These are phyloP conservation scores for Platycnemis pennipes DNA, from an alignment of 2,888 invertebrate genomes.

Conservation along the genomic window DNA sequence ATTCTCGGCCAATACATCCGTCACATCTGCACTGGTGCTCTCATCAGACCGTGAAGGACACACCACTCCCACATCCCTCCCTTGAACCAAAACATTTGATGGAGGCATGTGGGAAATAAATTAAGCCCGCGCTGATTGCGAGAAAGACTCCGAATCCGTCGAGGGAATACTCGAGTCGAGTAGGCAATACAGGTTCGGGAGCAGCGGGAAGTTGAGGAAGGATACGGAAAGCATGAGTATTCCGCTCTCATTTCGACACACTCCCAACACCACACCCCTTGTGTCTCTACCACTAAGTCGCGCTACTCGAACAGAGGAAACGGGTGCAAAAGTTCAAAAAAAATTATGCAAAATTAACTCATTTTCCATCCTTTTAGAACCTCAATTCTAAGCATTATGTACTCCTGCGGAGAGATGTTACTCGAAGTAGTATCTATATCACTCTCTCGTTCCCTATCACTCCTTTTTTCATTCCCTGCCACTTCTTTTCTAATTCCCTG, in stretches of 20 bases:
- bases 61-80: neutral
- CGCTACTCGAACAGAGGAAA: slow-evolving; percentile 3
- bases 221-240: neutral
- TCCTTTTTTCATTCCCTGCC: neutral
- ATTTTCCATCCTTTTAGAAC: neutral
- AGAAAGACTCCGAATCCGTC: neutral
- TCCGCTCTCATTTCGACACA: neutral
- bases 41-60: neutral
- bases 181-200: neutral
- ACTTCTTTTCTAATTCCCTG: neutral
- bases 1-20: neutral
- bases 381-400: neutral
- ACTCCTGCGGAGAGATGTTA: neutral
- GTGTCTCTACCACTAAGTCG: neutral
- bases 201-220: neutral
- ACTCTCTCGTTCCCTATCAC: neutral
- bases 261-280: neutral
- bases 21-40: neutral
- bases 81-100: neutral
- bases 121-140: neutral
- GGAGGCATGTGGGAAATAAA: neutral
- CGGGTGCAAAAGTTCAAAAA: neutral
- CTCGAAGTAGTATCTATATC: neutral
- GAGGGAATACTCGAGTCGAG: slow-evolving; percentile 33
- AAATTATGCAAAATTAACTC: neutral